A percentile compares a stretch with the other conserved stretches of the same genome.
These are phyloP conservation scores for Raja brachyura DNA, from an alignment of 2,113 vertebrate genomes.

Conservation along the genomic window DNA sequence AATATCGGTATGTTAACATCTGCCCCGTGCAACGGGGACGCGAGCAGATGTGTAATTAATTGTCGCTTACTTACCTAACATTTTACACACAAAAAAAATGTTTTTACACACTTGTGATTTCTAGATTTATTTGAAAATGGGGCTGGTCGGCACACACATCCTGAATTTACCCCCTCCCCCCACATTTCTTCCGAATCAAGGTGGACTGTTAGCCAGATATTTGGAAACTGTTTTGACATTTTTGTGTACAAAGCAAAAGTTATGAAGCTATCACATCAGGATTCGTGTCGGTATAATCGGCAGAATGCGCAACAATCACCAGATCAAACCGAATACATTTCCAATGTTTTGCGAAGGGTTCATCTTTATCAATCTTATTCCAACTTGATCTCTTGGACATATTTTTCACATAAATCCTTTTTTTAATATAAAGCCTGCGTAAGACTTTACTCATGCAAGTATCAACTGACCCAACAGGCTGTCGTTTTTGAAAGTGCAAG, in stretches of 20 bases:
- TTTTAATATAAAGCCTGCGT: conserved; percentile 29
- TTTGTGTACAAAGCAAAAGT: background rate
- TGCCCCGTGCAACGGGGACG: conserved; percentile 36
- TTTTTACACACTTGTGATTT: background rate
- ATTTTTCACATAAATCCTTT: conserved; percentile 39
- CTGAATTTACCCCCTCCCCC: background rate
- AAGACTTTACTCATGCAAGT: background rate
- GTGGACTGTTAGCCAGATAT: background rate
- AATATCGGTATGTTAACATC: conserved; percentile 70
- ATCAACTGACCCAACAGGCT: conserved; percentile 9
- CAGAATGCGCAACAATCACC: background rate
- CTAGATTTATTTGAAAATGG: background rate
- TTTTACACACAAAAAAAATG: conserved; percentile 2
- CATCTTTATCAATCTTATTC: conserved; percentile 40
- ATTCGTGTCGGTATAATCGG: background rate
- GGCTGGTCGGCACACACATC: background rate
- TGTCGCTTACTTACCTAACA: conserved; percentile 26
- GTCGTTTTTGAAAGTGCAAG: background rate
- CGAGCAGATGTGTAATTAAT: conserved; percentile 17
- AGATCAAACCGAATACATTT: background rate
- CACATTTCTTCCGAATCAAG: too few relatives aligned
- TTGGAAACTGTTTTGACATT: background rate
- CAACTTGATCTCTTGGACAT: conserved; percentile 37
- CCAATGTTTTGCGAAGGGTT: conserved; percentile 40
- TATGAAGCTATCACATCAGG: background rate